A percentile compares a stretch with the other conserved stretches of the same genome.
These are phyloP conservation scores for Marasmarcha lunaedactyla DNA, from an alignment of 2,888 invertebrate genomes.

Conservation along the genomic window DNA sequence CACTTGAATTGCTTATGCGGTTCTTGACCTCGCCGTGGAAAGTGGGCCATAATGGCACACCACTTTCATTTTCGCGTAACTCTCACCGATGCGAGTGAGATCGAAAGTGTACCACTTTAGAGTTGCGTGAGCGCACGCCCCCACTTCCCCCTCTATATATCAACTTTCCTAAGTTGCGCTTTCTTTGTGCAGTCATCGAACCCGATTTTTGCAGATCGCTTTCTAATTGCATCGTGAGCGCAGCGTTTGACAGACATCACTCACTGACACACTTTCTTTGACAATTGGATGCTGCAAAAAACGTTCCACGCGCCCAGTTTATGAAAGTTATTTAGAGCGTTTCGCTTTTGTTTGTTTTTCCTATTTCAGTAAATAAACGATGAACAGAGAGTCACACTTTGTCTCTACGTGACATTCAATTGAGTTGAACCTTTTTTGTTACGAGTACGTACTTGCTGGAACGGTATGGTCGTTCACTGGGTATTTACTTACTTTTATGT, in stretches of 20 bases:
- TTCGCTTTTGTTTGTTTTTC: conserved; percentile 7
- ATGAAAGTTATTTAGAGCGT: neutral
- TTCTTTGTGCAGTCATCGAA: conserved; percentile 41
- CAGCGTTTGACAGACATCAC: conserved; percentile 44
- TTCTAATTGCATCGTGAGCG: conserved; percentile 67
- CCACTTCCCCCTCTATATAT: conserved; percentile 25
- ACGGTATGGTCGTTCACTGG: no score
- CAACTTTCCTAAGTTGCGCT: conserved; percentile 62
- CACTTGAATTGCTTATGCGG: conserved; percentile 19
- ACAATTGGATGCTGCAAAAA: conserved; percentile 17
- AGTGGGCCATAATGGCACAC: conserved; percentile 67
- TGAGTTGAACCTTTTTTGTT: no score
- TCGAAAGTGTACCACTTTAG: conserved; percentile 67
- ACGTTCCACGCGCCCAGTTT: neutral
- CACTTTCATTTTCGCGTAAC: conserved; percentile 75
- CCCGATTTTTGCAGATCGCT: conserved; percentile 60
- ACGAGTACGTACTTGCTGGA: no score
- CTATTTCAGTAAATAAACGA: conserved; percentile 13
- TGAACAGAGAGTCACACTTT: no score
- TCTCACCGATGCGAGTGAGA: conserved; percentile 63
- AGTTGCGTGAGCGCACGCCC: conserved; percentile 54
- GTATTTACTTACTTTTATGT: no score
- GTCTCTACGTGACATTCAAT: no score
- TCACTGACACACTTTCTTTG: conserved; percentile 43
- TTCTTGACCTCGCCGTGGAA: conserved; percentile 61